Conservation (phyloP, 2,888 invertebrate genomes). For the Stramonita haemastoma region DNA sequence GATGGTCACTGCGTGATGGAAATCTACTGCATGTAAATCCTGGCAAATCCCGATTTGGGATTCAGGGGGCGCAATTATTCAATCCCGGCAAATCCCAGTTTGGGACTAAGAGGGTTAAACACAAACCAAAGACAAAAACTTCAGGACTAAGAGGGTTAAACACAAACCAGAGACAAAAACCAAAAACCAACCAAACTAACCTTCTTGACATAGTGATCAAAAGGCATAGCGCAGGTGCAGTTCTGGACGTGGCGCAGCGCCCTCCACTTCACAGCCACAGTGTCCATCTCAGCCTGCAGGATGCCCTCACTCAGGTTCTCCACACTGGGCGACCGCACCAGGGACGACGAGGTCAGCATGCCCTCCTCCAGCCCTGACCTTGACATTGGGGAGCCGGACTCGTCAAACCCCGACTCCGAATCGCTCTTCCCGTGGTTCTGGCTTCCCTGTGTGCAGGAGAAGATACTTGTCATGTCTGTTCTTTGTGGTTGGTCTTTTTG, state of each 20-base stretch:
- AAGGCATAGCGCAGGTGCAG: slow-evolving; percentile 94
- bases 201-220: slow-evolving; percentile 94
- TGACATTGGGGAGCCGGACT: slow-evolving; percentile 71
- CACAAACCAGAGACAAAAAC: no score
- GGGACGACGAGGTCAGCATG: slow-evolving; percentile 51
- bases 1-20: no score
- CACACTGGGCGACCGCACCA: slow-evolving; percentile 60
- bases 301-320: slow-evolving; percentile 79
- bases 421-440: slow-evolving; percentile 68
- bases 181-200: slow-evolving; percentile 79
- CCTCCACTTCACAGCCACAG: slow-evolving; percentile 96
- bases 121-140: no score
- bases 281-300: slow-evolving; percentile 86
- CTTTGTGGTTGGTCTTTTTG: no score
- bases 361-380: slow-evolving; percentile 70
- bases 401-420: slow-evolving; percentile 77
- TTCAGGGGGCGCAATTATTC: no score
- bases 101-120: no score
- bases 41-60: no score
- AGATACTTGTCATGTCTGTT: no score
- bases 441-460: neutral
- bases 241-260: slow-evolving; percentile 90
- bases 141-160: no score
- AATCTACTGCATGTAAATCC: no score
- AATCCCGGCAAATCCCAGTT: no score